Evolutionary conservation across 2,113 vertebrate genomes (phyloP).

Genomic region (Pelvicachromis taeniatus): DNA sequence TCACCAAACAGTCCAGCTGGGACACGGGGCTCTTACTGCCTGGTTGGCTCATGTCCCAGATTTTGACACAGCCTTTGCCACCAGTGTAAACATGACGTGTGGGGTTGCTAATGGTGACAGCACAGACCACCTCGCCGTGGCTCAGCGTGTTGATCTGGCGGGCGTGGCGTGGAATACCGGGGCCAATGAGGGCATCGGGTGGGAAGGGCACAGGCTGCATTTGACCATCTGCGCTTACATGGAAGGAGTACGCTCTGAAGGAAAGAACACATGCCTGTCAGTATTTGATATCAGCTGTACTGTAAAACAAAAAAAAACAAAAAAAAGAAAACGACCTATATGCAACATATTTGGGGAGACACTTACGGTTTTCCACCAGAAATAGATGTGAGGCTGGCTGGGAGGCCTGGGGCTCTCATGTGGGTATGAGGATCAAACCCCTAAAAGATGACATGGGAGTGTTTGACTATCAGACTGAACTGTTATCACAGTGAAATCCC

Average conservation of each 20-base stretch:
- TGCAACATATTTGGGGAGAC: neutral
- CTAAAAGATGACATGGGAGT: slow-evolving; percentile 57
- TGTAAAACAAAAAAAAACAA: neutral
- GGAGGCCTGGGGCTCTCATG: slow-evolving; percentile 90
- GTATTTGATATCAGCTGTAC: neutral
- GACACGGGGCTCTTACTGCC: slow-evolving; percentile 95
- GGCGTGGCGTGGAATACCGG: slow-evolving; percentile 88
- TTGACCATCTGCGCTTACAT: slow-evolving; percentile 90
- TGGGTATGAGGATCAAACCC: slow-evolving; percentile 90
- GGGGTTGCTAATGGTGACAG: slow-evolving; percentile 93
- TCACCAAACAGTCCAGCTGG: slow-evolving; percentile 91
- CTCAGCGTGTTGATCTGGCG: slow-evolving; percentile 93
- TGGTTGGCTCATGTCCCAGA: slow-evolving; percentile 95
- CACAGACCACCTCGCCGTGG: slow-evolving; percentile 92
- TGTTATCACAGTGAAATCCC: neutral
- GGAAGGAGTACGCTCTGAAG: slow-evolving; percentile 89
- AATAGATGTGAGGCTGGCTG: slow-evolving; percentile 88
- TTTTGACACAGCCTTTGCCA: slow-evolving; percentile 93
- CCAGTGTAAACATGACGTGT: slow-evolving; percentile 92
- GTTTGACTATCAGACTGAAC: neutral
- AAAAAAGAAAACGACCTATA: neutral
- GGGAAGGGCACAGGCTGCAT: slow-evolving; percentile 95
- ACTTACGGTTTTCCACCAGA: slow-evolving; percentile 95
- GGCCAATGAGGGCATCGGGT: slow-evolving; percentile 89
- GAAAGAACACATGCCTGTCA: neutral